These are phyloP conservation scores for Ceyx cyanopectus DNA, from an alignment of 2,113 vertebrate genomes.

Conservation along the genomic window DNA sequence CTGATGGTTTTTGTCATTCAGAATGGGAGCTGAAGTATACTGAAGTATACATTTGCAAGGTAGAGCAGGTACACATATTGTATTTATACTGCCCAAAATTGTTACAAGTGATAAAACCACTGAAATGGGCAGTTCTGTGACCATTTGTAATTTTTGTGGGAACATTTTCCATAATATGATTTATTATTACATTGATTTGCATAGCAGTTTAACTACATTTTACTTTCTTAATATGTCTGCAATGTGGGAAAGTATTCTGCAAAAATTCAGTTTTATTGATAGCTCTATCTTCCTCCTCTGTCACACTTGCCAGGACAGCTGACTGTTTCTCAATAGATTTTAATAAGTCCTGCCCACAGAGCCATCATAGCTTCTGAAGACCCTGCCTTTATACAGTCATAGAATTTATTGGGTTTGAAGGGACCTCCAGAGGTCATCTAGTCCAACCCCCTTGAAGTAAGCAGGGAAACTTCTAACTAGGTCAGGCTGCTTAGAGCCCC, in stretches of 20 bases:
- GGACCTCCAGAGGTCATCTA: no score
- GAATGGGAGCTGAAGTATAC: not conserved
- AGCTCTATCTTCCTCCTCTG: not conserved
- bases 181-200: not conserved
- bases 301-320: not conserved
- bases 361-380: not conserved
- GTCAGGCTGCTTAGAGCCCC: no score
- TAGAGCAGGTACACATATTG: not conserved
- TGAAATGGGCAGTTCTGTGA: not conserved
- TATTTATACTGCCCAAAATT: not conserved
- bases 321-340: not conserved
- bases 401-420: no score
- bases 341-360: not conserved
- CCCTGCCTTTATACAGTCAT: no score
- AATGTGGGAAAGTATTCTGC: not conserved
- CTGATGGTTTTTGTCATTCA: not conserved
- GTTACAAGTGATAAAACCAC: not conserved
- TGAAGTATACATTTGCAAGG: not conserved
- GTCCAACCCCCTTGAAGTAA: no score
- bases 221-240: not conserved
- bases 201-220: not conserved
- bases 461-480: no score
- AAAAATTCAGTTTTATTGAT: not conserved
- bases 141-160: not conserved
- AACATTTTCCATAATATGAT: not conserved